phyloP scores from a whole-genome alignment of 2,888 invertebrate genomes.

The Quadriops clusia region DNA sequence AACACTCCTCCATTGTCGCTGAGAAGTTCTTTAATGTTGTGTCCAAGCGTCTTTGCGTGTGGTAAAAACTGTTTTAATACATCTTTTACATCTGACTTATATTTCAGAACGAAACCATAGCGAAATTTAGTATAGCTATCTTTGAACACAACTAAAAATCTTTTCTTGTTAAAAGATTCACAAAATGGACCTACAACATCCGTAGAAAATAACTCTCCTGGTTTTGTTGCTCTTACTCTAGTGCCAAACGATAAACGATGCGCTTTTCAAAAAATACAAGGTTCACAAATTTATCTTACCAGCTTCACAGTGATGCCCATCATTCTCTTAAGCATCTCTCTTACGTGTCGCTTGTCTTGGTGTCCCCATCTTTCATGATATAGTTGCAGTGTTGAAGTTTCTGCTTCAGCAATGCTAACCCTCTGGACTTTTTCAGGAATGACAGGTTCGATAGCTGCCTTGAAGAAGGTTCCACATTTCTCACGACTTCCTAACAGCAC shows the following conservation, averaged over 20 bases:
- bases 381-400: slow-evolving; percentile 15
- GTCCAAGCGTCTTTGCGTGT: slow-evolving; percentile 19
- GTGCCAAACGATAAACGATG: slow-evolving; percentile 21
- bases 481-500: background rate
- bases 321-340: slow-evolving; percentile 19
- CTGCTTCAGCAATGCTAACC: too few relatives aligned
- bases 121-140: slow-evolving; percentile 20
- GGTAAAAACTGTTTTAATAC: too few relatives aligned
- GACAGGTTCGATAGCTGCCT: slow-evolving; percentile 2
- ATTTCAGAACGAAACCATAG: slow-evolving; percentile 17
- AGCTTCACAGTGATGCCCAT: slow-evolving; percentile 19
- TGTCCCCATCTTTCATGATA: slow-evolving; percentile 27
- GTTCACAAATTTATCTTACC: slow-evolving; percentile 20
- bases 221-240: slow-evolving; percentile 15
- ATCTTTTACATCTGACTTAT: slow-evolving; percentile 22
- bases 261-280: slow-evolving; percentile 23
- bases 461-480: slow-evolving; percentile 12
- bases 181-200: slow-evolving; percentile 21
- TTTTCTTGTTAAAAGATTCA: slow-evolving; percentile 14
- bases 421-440: background rate
- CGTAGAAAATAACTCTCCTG: slow-evolving; percentile 21
- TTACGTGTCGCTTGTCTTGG: too few relatives aligned
- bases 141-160: slow-evolving; percentile 14
- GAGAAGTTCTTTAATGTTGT: slow-evolving; percentile 22
- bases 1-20: slow-evolving; percentile 26